Base-by-base conservation (phyloP, 1,140 invertebrate genomes). In the Grapholita molesta region DNA sequence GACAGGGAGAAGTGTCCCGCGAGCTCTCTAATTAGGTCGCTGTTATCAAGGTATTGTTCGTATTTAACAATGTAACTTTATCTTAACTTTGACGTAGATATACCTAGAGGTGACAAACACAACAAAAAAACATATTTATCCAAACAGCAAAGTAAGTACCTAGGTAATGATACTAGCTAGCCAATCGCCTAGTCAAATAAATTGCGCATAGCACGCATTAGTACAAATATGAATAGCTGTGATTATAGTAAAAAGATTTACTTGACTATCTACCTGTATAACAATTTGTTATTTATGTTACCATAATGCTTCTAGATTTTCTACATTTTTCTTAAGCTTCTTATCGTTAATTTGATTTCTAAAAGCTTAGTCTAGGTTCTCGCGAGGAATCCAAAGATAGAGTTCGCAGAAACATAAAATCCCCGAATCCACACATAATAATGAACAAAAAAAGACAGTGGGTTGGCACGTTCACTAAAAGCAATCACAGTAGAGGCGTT, bases 401-500 rank as follows among this genome's bases (percentile, higher is more conserved):
- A 61, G 55, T 6, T 25, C 28, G n/a, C 25, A 32, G n/a, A n/a
- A n/a, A 12, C 12, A 18, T 61, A 28, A 61, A 61, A 61, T 24
- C 12, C 24, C 55, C 55, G 24, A 32, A 61, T 28, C 24, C 55
- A 30, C 55, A 61, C 24, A 61, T 61, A 61, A 61, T 61, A 61
- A 28, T 61, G 55, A 25, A n/a, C n/a, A n/a, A 61, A 61, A 57
- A 61, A 30, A 53, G 28, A 24, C 70, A 65, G 35, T 64, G 42
- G 61, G 55, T 15, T 64, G 52, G 65, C 68, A 38, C 64, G 70
- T 69, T 68, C 70, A 33, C 66, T 68, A 73, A 69, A 71, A 71
- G 70, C 72, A 76, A 76, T 74, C 70, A 72, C 52, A 64, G 32
- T 66, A 70, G 18, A 75, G 65, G 64, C 73, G 70, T 75, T 75